phyloP scores from a whole-genome alignment of 2,888 invertebrate genomes.

The Stenotaenia linearis region DNA sequence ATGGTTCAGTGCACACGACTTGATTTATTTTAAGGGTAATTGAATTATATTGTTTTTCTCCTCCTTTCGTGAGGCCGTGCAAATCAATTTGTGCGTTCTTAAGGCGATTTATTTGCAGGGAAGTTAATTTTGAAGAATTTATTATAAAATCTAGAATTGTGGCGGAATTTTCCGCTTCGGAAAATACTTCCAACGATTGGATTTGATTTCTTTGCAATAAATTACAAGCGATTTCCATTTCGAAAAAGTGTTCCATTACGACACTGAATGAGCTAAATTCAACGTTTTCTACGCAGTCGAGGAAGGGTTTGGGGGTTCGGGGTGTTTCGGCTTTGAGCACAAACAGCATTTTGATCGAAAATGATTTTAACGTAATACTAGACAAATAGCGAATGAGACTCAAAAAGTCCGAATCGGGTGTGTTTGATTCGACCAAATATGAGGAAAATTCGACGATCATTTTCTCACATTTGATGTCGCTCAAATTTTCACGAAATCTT shows the following conservation, averaged over 20 bases:
- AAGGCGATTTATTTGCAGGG: neutral
- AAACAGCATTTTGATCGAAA: too few relatives aligned
- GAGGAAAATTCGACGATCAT: too few relatives aligned
- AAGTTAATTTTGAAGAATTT: neutral
- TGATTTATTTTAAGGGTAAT: neutral
- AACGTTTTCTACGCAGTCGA: neutral
- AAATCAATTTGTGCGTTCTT: neutral
- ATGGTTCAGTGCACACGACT: neutral
- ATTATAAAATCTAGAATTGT: neutral
- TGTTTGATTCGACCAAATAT: too few relatives aligned
- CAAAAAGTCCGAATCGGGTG: too few relatives aligned
- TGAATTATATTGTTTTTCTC: neutral
- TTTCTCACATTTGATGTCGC: too few relatives aligned
- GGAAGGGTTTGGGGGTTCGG: too few relatives aligned
- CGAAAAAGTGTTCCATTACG: neutral
- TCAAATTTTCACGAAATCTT: neutral
- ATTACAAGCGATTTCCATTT: neutral
- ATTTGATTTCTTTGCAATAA: neutral
- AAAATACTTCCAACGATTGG: neutral
- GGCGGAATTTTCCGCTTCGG: neutral
- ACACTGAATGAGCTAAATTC: neutral
- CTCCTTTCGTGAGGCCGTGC: neutral
- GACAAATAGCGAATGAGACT: too few relatives aligned
- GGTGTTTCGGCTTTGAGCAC: too few relatives aligned
- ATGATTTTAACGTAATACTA: too few relatives aligned